A percentile compares a stretch with the other conserved stretches of the same genome.
These are phyloP conservation scores for Brachionichthys hirsutus DNA, from an alignment of 2,113 vertebrate species.

Conservation along the genomic window DNA sequence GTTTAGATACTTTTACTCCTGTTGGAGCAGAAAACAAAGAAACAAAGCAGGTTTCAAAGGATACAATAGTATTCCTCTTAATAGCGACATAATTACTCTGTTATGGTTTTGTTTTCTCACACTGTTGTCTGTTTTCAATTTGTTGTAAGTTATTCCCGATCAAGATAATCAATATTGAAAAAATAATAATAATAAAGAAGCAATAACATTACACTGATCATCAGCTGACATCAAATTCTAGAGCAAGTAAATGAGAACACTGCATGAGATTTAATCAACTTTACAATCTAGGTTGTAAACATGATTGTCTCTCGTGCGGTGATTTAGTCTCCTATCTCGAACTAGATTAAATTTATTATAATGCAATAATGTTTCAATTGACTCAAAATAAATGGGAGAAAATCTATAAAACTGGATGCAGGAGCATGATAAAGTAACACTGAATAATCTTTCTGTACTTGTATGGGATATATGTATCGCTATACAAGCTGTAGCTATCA, in stretches of 20 bases:
- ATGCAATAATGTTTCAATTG: background rate
- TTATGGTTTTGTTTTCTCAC: background rate
- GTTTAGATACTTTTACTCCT: too few species aligned
- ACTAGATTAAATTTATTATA: background rate
- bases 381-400: too few species aligned
- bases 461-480: background rate
- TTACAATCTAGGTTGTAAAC: background rate
- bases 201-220: background rate
- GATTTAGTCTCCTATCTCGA: background rate
- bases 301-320: background rate
- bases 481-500: conserved; percentile 3
- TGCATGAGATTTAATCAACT: background rate
- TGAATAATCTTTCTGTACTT: too few species aligned
- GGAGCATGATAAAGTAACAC: too few species aligned
- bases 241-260: background rate
- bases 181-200: background rate
- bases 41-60: too few species aligned
- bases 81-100: background rate
- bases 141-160: background rate
- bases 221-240: background rate
- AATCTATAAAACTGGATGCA: too few species aligned
- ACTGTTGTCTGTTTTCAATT: background rate
- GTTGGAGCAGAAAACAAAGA: too few species aligned
- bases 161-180: too few species aligned
- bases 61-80: background rate